Base-by-base conservation (phyloP, 2,797 vertebrate species). In the Echiichthys vipera region DNA sequence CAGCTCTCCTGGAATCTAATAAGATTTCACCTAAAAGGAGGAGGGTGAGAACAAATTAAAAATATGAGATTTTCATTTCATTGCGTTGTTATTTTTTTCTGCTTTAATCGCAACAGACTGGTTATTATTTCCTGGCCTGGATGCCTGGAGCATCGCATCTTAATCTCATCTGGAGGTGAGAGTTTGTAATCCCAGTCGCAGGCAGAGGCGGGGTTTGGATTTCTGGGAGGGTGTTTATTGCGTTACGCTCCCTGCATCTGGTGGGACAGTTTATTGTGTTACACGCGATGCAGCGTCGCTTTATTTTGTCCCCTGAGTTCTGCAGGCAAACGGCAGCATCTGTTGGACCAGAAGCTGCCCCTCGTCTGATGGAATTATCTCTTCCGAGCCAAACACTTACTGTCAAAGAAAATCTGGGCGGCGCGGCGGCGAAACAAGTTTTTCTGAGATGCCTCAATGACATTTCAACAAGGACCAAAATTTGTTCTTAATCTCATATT, bases 81-180 rank as follows among this genome's bases (percentile, higher is more conserved):
- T 88, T 74, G 69, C 24, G 34, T 78, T 88, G 66, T 78, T 80
- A 9, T 73, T 61, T 77, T 80, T 80, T 65, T 66, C 30, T 61
- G 70, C 78, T 77, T 74, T 89, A 87, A 89, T 84, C 45, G 29
- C 37, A 68, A 30, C 73, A 75, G 70, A 77, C 61, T 30, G 64
- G 80, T 86, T 89, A 81, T 92, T 88, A 89, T 90, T 89, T 88
- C 68, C 56, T 58, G 75, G 76, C 66, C 42, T 30, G 56, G 71
- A 40, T 13, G 81, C 84, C 77, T 3, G 61, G 75, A 81, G 84
- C 78, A 5, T 70, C 25, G n/a, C 13, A 30, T 80, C 76, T 74
- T 92, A 90, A 93, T 90, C 84, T 86, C 77, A 92, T 91, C 89
- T 89, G 65, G 79, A 84, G 87, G 86, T 84, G 85, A 86, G 83